phyloP scores from a whole-genome alignment of 2,113 vertebrate species.

The Poecilia latipinna region DNA sequence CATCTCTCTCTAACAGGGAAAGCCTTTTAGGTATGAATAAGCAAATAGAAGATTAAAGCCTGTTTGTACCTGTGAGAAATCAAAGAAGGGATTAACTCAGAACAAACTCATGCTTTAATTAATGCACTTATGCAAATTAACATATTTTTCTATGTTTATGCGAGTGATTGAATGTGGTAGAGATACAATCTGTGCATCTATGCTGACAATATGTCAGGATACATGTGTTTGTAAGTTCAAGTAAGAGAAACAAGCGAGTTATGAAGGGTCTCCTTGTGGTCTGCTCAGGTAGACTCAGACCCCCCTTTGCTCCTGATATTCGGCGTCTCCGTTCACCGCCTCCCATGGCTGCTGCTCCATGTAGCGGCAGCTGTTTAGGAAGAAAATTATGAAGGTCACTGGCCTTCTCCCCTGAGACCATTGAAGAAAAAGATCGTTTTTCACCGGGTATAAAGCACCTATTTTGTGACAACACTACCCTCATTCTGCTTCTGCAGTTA shows the following conservation, averaged over 20 bases:
- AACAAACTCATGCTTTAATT: conserved; percentile 26
- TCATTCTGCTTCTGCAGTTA: conserved; percentile 64
- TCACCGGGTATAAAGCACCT: conserved; percentile 74
- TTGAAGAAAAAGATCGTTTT: conserved; percentile 79
- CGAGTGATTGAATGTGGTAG: conserved; percentile 14
- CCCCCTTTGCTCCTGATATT: conserved; percentile 59
- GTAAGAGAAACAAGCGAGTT: conserved; percentile 43
- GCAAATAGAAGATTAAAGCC: conserved; percentile 61
- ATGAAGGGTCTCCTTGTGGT: conserved; percentile 77
- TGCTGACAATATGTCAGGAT: neutral
- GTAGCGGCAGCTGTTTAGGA: conserved; percentile 43
- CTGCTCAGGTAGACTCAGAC: conserved; percentile 59
- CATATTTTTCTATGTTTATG: conserved; percentile 32
- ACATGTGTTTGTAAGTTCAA: conserved; percentile 53
- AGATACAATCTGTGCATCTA: conserved; percentile 32
- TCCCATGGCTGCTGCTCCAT: conserved; percentile 42
- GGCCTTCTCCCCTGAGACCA: conserved; percentile 64
- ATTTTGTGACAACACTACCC: conserved; percentile 78
- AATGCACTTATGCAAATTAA: conserved; percentile 43
- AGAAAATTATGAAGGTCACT: conserved; percentile 63
- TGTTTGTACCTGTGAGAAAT: conserved; percentile 49
- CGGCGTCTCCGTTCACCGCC: conserved; percentile 53
- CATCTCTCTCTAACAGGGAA: conserved; percentile 61
- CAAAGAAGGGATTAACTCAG: neutral
- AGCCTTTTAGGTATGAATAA: conserved; percentile 66